Percentiles rank a stretch among this genome's conserved stretches.
These are phyloP conservation scores for Podotricha telesiphe DNA, from an alignment of 2,888 invertebrate genomes.

Conservation along the genomic window DNA sequence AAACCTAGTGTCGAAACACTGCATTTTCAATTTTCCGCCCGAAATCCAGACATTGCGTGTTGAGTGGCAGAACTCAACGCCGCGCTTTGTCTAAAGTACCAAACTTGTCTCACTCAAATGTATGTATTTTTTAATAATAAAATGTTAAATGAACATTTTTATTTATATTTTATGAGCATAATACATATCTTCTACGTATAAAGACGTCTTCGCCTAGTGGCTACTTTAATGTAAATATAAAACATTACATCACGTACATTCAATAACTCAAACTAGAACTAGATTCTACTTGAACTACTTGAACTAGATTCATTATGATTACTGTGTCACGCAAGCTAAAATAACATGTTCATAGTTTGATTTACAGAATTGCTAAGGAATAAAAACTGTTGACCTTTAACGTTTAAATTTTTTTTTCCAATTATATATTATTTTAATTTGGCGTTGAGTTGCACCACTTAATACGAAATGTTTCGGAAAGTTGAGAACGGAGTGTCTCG, in stretches of 20 bases:
- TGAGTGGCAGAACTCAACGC: too few species aligned
- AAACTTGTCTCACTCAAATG: too few species aligned
- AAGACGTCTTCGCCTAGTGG: neutral
- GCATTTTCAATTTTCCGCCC: too few species aligned
- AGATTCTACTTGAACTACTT: too few species aligned
- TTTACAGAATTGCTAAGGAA: neutral
- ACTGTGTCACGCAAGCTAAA: constrained; percentile 10
- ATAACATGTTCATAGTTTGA: neutral
- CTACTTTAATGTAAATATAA: constrained; percentile 1
- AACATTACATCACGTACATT: constrained; percentile 6
- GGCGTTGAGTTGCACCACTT: too few species aligned
- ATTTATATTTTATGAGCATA: neutral
- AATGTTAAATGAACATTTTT: neutral
- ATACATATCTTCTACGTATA: neutral
- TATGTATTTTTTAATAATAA: too few species aligned
- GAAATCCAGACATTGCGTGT: too few species aligned
- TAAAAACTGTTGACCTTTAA: constrained; percentile 9
- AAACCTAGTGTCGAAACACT: too few species aligned
- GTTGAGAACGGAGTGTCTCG: too few species aligned
- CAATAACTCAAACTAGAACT: constrained; percentile 19
- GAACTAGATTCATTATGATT: constrained; percentile 6
- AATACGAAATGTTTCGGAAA: too few species aligned
- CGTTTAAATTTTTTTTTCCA: neutral
- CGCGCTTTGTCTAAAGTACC: too few species aligned
- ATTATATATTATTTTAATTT: too few species aligned